Base-by-base conservation (phyloP, 2,888 invertebrate genomes). In the Cheilosia vulpina region DNA sequence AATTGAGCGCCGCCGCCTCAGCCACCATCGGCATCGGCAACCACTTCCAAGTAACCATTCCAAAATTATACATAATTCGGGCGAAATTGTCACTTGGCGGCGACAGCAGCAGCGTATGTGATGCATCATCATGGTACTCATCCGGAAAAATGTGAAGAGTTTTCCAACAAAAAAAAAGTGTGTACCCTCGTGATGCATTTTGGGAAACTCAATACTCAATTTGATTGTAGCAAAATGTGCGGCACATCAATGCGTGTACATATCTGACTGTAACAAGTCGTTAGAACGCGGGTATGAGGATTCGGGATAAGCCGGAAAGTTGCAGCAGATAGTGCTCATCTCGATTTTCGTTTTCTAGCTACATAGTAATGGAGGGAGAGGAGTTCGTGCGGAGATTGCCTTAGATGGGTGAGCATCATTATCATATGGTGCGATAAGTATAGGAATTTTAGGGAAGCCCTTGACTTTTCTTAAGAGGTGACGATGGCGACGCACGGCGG, bases 81-180 rank as follows among this genome's bases (percentile, higher is more conserved):
- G 47, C 66, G 80, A 85, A 85, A 80, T 76, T 80, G 85, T 85
- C 80, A 85, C 80, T 85, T 66, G 76, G 50, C 34, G 75, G 80
- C 80, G 83, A 63, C 79, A 57, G 58, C 85, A 75, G 55, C 72
- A 38, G 45, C 73, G 63, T 78, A 78, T 84, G 84, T 71, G 69
- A 84, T 66, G 76, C 71, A 76, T 80, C 84, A 84, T 66, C 60
- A 41, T 34, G 19, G 19, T 19, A 58, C 77, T 69, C 73, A 52
- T 83, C 68, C 50, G 43, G 75, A 71, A 55, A 80, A 71, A 80
- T 68, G 60, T 71, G 45, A 62, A 63, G 15, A 55, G 24, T 71
- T 45, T 58, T 60, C 47, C 7, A 7, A 31, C 6, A 27, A 34
- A 34, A 41, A 72, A 72, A 73, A 41, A 1, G 58, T 13, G 31